A percentile compares a stretch with the other conserved stretches of the same genome.
These are phyloP conservation scores for Chaetodon trifasciatus DNA, from an alignment of 2,797 vertebrate species.

Conservation along the genomic window DNA sequence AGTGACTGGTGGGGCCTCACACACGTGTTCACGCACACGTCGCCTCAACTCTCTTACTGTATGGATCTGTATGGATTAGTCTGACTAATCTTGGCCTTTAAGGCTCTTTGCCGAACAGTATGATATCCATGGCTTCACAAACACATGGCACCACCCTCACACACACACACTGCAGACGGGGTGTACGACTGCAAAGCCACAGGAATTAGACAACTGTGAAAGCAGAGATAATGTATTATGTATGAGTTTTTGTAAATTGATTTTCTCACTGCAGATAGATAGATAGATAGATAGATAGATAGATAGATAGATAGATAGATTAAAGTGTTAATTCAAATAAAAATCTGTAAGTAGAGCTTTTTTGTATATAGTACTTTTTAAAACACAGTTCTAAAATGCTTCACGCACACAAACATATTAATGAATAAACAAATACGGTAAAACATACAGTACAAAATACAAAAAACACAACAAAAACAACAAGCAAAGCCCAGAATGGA, in stretches of 20 bases:
- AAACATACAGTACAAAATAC: no score
- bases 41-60: background rate
- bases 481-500: no score
- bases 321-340: no score
- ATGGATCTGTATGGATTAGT: background rate
- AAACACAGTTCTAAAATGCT: no score
- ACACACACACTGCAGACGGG: background rate
- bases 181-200: background rate
- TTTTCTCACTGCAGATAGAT: background rate
- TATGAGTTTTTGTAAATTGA: background rate
- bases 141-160: rapidly evolving
- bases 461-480: no score
- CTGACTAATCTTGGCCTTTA: conserved; percentile 36
- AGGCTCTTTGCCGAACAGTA: conserved; percentile 30
- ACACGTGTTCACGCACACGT: background rate
- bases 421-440: no score
- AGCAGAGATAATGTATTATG: background rate
- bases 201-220: background rate
- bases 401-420: no score
- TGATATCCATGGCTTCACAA: background rate
- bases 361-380: no score
- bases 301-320: no score
- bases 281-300: no score
- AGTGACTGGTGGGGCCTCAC: background rate
- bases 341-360: no score